Percentiles rank a stretch among this genome's conserved stretches.
Evolutionary conservation across 2,113 vertebrate genomes (phyloP).

Genomic region (Sarotherodon lohbergeri): DNA sequence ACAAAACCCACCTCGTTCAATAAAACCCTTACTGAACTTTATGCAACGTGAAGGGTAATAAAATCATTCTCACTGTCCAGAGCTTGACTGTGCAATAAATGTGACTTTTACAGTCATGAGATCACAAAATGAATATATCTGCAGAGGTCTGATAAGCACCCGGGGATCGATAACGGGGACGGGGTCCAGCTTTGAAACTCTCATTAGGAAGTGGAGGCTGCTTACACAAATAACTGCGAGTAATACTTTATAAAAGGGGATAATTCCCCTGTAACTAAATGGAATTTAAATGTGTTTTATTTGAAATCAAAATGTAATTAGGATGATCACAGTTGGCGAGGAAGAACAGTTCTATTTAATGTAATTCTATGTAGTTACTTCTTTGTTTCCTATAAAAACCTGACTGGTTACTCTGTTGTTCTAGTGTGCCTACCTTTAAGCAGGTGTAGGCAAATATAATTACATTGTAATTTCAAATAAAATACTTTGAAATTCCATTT

Average conservation of each 20-base stretch:
- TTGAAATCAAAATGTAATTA: background rate
- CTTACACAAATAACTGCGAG: background rate
- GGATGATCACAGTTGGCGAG: background rate
- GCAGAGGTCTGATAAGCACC: constrained; percentile 12
- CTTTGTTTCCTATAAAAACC: background rate
- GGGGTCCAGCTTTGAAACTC: background rate
- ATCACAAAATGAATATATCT: constrained; percentile 28
- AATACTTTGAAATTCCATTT: background rate
- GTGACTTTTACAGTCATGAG: constrained; percentile 21
- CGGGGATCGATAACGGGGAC: constrained; percentile 31
- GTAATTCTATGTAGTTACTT: background rate
- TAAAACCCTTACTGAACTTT: background rate
- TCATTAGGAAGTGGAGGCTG: background rate
- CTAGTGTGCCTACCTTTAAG: background rate
- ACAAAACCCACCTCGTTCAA: background rate
- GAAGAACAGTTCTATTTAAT: background rate
- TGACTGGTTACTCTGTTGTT: background rate
- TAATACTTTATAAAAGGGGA: background rate
- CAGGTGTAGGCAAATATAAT: background rate
- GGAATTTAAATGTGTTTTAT: background rate
- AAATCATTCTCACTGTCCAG: constrained; percentile 16
- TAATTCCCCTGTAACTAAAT: background rate
- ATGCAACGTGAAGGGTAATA: constrained; percentile 7
- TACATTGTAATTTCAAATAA: background rate
- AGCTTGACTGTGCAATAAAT: constrained; percentile 40